A percentile compares a stretch with the other conserved stretches of the same genome.
phyloP scores from a whole-genome alignment of 2,113 vertebrate species.

The Nothobranchius kuhntae region DNA sequence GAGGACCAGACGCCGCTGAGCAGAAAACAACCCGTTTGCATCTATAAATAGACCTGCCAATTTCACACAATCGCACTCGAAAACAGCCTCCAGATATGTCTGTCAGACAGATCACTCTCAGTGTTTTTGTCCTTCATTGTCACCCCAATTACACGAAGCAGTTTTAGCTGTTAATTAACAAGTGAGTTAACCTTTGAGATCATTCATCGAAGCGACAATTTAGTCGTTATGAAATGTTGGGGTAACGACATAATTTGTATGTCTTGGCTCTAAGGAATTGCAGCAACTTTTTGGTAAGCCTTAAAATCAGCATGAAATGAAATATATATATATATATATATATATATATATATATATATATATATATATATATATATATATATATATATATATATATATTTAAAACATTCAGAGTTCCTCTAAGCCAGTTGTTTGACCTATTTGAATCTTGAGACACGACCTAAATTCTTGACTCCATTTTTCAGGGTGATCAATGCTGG shows the following conservation, averaged over 20 bases:
- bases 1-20: slow-evolving; percentile 27
- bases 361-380: no score
- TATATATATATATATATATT: no score
- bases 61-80: slow-evolving; percentile 31
- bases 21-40: slow-evolving; percentile 48
- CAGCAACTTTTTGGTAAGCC: not conserved
- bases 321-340: no score
- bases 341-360: no score
- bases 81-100: slow-evolving; percentile 45
- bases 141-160: not conserved
- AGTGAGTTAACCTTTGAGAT: not conserved
- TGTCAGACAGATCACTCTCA: slow-evolving; percentile 14
- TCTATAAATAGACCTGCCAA: slow-evolving; percentile 61
- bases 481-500: slow-evolving; percentile 76
- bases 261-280: slow-evolving; percentile 43
- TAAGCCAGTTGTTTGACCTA: no score
- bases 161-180: not conserved
- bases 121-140: not conserved
- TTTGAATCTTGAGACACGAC: not conserved
- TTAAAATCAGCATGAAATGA: no score
- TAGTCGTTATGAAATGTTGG: no score
- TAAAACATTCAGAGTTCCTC: no score
- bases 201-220: no score
- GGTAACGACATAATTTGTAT: not conserved
- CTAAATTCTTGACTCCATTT: not conserved